Percentiles rank a stretch among this genome's conserved stretches.
phyloP scores from a whole-genome alignment of 2,797 vertebrate species.

The Poecilia gillii region DNA sequence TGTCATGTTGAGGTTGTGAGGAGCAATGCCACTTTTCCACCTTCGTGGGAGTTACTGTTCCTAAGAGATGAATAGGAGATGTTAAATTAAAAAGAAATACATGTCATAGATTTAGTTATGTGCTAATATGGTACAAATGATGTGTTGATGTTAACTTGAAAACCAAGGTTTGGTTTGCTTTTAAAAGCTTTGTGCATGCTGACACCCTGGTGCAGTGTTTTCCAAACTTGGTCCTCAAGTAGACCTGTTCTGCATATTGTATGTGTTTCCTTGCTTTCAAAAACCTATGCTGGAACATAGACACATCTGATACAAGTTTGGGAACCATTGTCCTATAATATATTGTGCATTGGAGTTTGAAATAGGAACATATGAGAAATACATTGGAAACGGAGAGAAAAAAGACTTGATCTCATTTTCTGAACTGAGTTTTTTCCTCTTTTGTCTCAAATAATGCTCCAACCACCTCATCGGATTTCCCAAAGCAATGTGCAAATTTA shows the following conservation, averaged over 20 bases:
- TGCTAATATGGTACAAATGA: not conserved
- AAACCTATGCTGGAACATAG: too few relatives aligned
- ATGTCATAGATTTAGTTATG: not conserved
- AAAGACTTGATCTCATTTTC: not conserved
- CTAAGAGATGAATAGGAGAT: not conserved
- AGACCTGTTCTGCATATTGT: too few relatives aligned
- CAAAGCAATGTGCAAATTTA: not conserved
- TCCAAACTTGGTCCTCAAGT: too few relatives aligned
- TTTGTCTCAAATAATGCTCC: not conserved
- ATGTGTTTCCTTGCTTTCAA: too few relatives aligned
- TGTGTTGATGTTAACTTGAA: not conserved
- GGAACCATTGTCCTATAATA: not conserved
- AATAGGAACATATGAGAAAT: not conserved
- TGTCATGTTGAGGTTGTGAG: constrained; percentile 81
- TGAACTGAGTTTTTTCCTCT: not conserved
- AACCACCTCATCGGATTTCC: not conserved
- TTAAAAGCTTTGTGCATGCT: not conserved
- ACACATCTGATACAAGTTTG: too few relatives aligned
- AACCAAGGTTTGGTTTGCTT: not conserved
- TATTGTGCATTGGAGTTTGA: not conserved
- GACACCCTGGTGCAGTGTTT: not conserved
- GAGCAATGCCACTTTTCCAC: constrained; percentile 46
- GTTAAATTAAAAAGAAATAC: not conserved
- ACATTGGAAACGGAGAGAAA: not conserved
- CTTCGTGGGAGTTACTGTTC: constrained; percentile 62